Percentiles rank a stretch among this genome's conserved stretches.
These are phyloP conservation scores for Morphnarchus princeps DNA, from an alignment of 2,113 vertebrate genomes.

Conservation along the genomic window DNA sequence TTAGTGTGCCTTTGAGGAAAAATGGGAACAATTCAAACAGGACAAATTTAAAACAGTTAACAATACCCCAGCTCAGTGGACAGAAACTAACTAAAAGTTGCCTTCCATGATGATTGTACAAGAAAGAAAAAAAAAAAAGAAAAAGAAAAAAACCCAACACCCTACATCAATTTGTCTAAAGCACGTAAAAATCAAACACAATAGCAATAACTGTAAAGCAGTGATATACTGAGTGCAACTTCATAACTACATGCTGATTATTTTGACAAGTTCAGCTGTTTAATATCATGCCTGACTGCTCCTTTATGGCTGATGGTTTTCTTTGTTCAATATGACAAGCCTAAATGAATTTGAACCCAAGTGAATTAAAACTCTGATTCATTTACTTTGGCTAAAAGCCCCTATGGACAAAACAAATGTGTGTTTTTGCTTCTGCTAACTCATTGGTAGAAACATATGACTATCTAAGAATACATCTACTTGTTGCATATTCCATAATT, in stretches of 20 bases:
- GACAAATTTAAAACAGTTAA: not conserved
- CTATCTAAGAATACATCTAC: not conserved
- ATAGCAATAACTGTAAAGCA: constrained; percentile 5
- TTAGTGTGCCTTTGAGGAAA: not conserved
- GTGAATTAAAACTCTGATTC: constrained; percentile 67
- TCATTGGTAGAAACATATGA: not conserved
- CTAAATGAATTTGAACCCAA: constrained; percentile 66
- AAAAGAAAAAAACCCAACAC: not conserved
- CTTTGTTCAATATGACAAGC: constrained; percentile 64
- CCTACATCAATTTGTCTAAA: constrained; percentile 1
- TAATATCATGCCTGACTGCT: constrained; percentile 73
- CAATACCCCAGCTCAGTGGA: not conserved
- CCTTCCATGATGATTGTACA: not conserved
- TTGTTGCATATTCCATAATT: not conserved
- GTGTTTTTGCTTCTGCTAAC: not conserved
- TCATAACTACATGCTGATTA: constrained; percentile 50
- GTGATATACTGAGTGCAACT: not conserved
- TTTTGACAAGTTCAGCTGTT: constrained; percentile 75
- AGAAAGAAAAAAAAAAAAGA: not conserved
- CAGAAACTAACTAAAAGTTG: not conserved
- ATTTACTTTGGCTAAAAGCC: constrained; percentile 59
- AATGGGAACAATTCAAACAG: not conserved
- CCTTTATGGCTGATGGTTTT: constrained; percentile 63
- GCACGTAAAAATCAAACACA: constrained; percentile 15
- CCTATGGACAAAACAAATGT: not conserved